These are phyloP conservation scores for Merops nubicus DNA, from an alignment of 2,113 vertebrate genomes.

Conservation along the genomic window DNA sequence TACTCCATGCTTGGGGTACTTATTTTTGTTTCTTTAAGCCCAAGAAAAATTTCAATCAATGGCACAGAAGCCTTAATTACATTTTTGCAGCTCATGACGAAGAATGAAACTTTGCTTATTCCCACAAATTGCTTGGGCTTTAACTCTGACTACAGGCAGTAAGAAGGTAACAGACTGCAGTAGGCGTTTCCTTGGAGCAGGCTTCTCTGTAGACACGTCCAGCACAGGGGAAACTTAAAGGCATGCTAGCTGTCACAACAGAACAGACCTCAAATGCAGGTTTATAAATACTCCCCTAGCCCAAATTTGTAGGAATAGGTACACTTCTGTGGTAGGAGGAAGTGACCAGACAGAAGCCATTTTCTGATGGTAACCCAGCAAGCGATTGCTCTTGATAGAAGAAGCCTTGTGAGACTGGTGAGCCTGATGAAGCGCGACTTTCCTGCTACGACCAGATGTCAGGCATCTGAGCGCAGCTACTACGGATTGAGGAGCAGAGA, in stretches of 20 bases:
- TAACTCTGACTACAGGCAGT: not conserved
- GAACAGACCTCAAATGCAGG: not conserved
- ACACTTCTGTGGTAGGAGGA: not conserved
- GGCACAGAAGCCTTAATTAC: not conserved
- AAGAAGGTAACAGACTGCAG: not conserved
- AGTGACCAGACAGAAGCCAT: not conserved
- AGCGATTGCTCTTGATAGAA: not conserved
- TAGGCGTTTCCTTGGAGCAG: not conserved
- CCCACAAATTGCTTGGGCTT: not conserved
- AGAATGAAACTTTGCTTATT: not conserved
- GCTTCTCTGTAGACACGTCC: not conserved
- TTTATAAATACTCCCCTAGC: not conserved
- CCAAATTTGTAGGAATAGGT: not conserved
- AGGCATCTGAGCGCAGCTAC: not conserved
- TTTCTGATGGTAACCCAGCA: not conserved
- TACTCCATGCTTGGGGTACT: not conserved
- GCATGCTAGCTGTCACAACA: not conserved
- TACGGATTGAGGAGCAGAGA: not conserved
- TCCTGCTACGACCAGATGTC: not conserved
- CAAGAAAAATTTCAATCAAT: not conserved
- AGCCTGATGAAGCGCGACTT: not conserved
- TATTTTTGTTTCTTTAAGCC: not conserved
- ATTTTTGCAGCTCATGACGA: not conserved
- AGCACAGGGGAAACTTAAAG: not conserved
- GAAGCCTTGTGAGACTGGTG: not conserved